Percentiles rank a stretch among this genome's conserved stretches.
Conservation (phyloP, 2,888 invertebrate species). For the Hemistola chrysoprasaria region DNA sequence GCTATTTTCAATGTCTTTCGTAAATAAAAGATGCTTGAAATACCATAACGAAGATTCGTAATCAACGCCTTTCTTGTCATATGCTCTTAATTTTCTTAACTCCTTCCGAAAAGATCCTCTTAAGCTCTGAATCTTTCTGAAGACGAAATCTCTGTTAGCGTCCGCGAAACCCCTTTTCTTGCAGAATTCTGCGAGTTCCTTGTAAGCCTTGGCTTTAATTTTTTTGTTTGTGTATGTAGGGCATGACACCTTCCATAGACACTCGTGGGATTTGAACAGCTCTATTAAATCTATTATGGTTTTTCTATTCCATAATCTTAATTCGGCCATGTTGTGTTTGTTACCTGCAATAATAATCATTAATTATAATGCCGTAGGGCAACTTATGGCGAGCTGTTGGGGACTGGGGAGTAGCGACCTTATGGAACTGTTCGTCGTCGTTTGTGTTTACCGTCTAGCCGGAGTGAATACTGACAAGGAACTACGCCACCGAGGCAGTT, state of each 20-base stretch:
- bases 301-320: slow-evolving; percentile 14
- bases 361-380: too few species aligned
- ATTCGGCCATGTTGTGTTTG: slow-evolving; percentile 5
- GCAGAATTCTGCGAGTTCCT: slow-evolving; percentile 10
- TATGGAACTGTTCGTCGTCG: too few species aligned
- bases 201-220: slow-evolving; percentile 5
- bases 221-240: slow-evolving; percentile 11
- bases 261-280: slow-evolving; percentile 8
- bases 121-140: slow-evolving; percentile 18
- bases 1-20: slow-evolving; percentile 1
- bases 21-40: slow-evolving; percentile 12
- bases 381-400: too few species aligned
- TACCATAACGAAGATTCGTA: slow-evolving; percentile 14
- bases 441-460: too few species aligned
- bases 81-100: neutral
- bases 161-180: slow-evolving; percentile 14
- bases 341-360: too few species aligned
- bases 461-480: too few species aligned
- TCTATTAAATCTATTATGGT: slow-evolving; percentile 10
- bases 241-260: slow-evolving; percentile 13
- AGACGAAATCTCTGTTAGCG: slow-evolving; percentile 15
- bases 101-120: slow-evolving; percentile 18
- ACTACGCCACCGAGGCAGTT: too few species aligned
- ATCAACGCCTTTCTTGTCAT: slow-evolving; percentile 1
- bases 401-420: too few species aligned